Percentiles rank a stretch among this genome's conserved stretches.
Conservation (phyloP, 2,888 invertebrate species). For the Drosophila gaucha region DNA sequence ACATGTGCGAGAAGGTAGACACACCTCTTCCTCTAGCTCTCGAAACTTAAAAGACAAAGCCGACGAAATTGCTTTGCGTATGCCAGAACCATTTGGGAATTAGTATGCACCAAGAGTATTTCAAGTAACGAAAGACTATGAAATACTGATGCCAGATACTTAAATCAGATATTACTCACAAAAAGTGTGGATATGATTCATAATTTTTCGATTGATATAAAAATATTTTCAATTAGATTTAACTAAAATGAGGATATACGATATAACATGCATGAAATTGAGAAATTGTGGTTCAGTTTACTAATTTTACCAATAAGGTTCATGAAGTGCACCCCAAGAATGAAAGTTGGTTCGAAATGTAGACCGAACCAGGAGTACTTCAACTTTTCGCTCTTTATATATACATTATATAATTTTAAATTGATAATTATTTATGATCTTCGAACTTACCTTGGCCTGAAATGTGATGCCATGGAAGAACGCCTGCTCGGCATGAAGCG, state of each 20-base stretch:
- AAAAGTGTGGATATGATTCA: conserved; percentile 1
- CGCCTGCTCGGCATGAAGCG: conserved; percentile 98
- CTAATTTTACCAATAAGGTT: no score
- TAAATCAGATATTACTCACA: conserved; percentile 7
- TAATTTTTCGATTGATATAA: no score
- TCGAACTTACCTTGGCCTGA: conserved; percentile 95
- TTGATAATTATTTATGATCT: neutral
- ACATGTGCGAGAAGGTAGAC: neutral
- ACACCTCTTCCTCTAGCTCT: conserved; percentile 40
- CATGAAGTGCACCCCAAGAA: no score
- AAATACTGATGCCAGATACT: conserved; percentile 6
- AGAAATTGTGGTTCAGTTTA: no score
- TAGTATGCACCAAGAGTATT: conserved; percentile 39
- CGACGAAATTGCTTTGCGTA: conserved; percentile 25
- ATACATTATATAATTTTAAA: neutral
- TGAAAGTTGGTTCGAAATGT: no score
- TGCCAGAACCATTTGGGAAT: conserved; percentile 23
- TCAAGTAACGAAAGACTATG: conserved; percentile 2
- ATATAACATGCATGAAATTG: no score
- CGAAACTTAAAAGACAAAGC: conserved; percentile 30
- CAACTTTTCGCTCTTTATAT: no score
- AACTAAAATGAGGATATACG: no score
- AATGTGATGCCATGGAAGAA: conserved; percentile 97
- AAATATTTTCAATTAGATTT: neutral
- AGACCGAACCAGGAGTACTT: no score